Base-by-base conservation (phyloP, 1,140 invertebrate genomes). In the Polypedilum pembai region DNA sequence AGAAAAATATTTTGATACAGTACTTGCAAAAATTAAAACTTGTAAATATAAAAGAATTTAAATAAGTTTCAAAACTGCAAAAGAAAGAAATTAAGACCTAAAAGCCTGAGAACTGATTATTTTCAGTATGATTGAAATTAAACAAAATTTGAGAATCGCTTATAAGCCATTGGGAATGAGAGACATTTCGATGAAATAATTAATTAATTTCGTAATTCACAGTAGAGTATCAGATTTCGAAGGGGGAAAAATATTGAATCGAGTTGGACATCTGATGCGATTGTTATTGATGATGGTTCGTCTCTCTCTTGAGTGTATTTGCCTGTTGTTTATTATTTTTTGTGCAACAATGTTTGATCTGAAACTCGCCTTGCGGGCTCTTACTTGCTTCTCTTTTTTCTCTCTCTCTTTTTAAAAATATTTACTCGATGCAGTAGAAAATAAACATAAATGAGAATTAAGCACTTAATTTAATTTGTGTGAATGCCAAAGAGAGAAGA, bases 181-280 rank as follows among this genome's bases (percentile, higher is more conserved):
- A 56, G 45, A 56, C 45, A 56, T 56, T 33, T 12, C 45, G 45
- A 56, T 56, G 45, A 56, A 56, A 56, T 56, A 56, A 56, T 56
- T 56, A 56, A 56, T 56, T 56, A 56, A 56, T 56, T 56, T 56
- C 45, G 45, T 56, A 56, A 56, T 56, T 56, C 45, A n/a, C n/a
- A n/a, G 45, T 15, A 56, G 45, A 56, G n/a, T 56, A 56, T 56
- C 45, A 56, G 45, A 56, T 56, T 56, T 56, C 45, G n/a, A n/a
- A 56, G 12, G 24, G 15, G 8, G 41, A 45, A 45, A 45, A 45
- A 56, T n/a, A 56, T 56, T n/a, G 45, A 56, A 56, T 12, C 15
- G 41, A 3, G n/a, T 12, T n/a, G 45, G 45, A 56, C 45, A n/a
- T n/a, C 45, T 56, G 45, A 56, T 56, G 45, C 24, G 24, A 33